Conservation (phyloP, 2,797 vertebrate species). For the Leptodactylus fallax region DNA sequence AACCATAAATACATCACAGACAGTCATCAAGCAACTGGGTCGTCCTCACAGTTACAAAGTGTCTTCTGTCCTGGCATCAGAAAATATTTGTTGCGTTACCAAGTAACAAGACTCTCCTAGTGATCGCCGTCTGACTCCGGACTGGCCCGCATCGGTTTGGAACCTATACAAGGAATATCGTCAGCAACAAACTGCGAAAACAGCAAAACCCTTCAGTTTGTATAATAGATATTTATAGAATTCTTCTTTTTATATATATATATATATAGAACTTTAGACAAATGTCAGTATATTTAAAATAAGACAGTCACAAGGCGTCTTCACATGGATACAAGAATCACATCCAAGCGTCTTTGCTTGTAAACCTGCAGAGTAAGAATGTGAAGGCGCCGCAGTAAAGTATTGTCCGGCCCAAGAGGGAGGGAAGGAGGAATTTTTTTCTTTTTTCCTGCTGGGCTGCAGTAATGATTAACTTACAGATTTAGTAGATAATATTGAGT, state of each 20-base stretch:
- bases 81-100: constrained; percentile 21
- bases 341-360: no score
- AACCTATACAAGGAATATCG: constrained; percentile 39
- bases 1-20: constrained; percentile 54
- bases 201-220: constrained; percentile 19
- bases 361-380: no score
- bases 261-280: constrained; percentile 34
- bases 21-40: constrained; percentile 46
- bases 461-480: neutral
- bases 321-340: neutral
- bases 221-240: constrained; percentile 31
- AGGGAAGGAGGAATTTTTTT: neutral
- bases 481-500: no score
- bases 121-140: neutral
- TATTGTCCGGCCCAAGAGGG: neutral
- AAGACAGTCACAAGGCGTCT: neutral
- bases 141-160: neutral
- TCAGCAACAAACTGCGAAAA: constrained; percentile 23
- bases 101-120: neutral
- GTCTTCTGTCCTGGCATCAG: constrained; percentile 39
- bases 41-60: constrained; percentile 44
- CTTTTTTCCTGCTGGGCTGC: neutral
- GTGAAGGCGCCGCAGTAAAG: neutral
- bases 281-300: constrained; percentile 20
- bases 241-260: neutral